Evolutionary conservation across 2,888 invertebrate genomes (phyloP).

Genomic region (Chamaedrilus cognettii): DNA sequence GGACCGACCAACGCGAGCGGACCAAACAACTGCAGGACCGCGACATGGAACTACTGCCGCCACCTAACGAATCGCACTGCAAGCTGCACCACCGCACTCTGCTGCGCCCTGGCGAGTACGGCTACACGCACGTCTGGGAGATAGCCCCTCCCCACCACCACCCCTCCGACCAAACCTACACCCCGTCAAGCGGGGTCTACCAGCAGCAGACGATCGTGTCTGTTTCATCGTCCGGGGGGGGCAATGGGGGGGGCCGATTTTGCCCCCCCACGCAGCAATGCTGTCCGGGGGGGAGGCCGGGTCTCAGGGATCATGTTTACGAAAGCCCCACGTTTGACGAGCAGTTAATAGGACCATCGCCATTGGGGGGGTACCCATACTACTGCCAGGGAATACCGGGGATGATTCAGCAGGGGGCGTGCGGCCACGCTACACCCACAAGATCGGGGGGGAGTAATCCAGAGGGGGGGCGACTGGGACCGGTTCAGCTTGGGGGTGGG

Average conservation of each 20-base stretch:
- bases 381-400: conserved; percentile 5
- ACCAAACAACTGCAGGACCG: neutral
- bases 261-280: too few species aligned
- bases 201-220: conserved; percentile 2
- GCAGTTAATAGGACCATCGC: too few species aligned
- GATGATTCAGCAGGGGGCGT: neutral
- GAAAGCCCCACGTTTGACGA: conserved; percentile 13
- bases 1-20: too few species aligned
- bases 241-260: too few species aligned
- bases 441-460: neutral
- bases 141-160: neutral
- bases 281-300: too few species aligned
- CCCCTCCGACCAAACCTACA: neutral
- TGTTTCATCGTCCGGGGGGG: too few species aligned
- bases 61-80: conserved; percentile 1
- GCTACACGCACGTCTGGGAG: conserved; percentile 35
- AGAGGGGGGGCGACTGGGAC: too few species aligned
- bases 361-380: conserved; percentile 9
- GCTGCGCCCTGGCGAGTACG: conserved; percentile 29
- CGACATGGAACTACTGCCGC: conserved; percentile 8
- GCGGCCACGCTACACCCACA: neutral
- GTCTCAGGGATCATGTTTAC: conserved; percentile 12
- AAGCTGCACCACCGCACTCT: conserved; percentile 21
- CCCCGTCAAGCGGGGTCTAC: neutral
- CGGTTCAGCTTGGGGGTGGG: neutral